Percentiles rank a stretch among this genome's conserved stretches.
These are phyloP conservation scores for Macrotrachela quadricornifera DNA, from an alignment of 1,140 invertebrate species.

Conservation along the genomic window DNA sequence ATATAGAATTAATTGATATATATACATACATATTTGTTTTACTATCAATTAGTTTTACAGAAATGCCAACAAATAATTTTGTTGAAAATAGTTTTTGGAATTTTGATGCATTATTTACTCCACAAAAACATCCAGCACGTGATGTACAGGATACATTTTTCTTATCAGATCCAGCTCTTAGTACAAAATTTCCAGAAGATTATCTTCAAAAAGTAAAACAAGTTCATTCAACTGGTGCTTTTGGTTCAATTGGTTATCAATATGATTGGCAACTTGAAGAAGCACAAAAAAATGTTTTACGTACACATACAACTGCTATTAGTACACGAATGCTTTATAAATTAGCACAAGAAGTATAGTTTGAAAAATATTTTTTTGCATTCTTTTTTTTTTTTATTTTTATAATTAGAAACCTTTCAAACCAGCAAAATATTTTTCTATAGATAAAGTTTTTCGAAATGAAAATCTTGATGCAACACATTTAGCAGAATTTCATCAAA, in stretches of 20 bases:
- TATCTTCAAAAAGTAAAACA: slow-evolving; percentile 51
- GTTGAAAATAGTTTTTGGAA: slow-evolving; percentile 99
- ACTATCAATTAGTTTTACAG: slow-evolving; percentile 48
- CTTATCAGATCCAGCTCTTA: slow-evolving; percentile 53
- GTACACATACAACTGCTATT: slow-evolving; percentile 92
- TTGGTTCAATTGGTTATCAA: slow-evolving; percentile 54
- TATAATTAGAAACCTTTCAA: slow-evolving; percentile 44
- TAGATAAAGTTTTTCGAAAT: slow-evolving; percentile 93
- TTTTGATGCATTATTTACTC: slow-evolving; percentile 93
- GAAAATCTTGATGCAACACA: slow-evolving; percentile 96
- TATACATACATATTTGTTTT: not conserved
- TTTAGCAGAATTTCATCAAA: slow-evolving; percentile 93
- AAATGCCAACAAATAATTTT: slow-evolving; percentile 95
- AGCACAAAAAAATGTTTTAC: slow-evolving; percentile 77
- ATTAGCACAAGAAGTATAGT: slow-evolving; percentile 41
- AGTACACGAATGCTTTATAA: slow-evolving; percentile 82
- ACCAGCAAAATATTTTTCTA: slow-evolving; percentile 87
- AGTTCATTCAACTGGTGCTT: slow-evolving; percentile 70
- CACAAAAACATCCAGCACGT: slow-evolving; percentile 93
- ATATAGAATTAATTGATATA: not conserved
- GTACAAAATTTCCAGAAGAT: slow-evolving; percentile 47
- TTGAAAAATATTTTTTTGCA: slow-evolving; percentile 9
- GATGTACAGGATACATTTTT: slow-evolving; percentile 99
- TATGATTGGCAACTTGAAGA: slow-evolving; percentile 85
- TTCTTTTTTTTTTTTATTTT: slow-evolving; percentile 1